Evolutionary conservation across 30 jellyfish, hydroid and myxozoan genomes (phyloP), one percentile per base, ranked within the genome.

Genomic region (Calvadosia cruxmelitensis): DNA sequence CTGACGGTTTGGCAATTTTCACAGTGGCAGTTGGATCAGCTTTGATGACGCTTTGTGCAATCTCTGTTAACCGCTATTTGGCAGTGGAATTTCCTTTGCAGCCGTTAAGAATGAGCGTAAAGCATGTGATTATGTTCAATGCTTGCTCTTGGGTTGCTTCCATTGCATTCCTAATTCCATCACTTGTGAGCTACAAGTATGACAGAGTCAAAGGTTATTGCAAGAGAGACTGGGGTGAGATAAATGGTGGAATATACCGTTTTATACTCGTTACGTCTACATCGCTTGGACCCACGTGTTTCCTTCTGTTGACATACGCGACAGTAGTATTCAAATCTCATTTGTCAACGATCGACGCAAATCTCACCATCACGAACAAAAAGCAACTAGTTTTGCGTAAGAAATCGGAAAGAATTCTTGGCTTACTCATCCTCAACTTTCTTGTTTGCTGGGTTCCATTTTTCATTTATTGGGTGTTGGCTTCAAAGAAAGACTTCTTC

Each of bases 381-480:
- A n/a, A n/a, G n/a, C n/a, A n/a, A n/a, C n/a, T n/a, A n/a, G n/a
- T n/a, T n/a, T 68, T 70, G 92, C 32, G 64, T 77, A 78, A 78
- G 51, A 27, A 78, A 61, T 50, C 79, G 50, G 92, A 78, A 30
- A 64, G 52, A 28, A 81, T 78, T 7, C 69, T 78, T 34, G 65
- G 74, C 15, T 30, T 78, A 29, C 77, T 78, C 0, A 69, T 78
- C 31, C 78, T 71, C 0, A 78, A 78, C 67, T 78, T 78, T 36
- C 75, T 78, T 3, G 52, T 61, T 0, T 78, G 92, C 49, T 78
- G 92, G 92, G 63, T 73, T 27, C 92, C 92, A 28, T 78, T 78
- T 36, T 72, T 78, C 28, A 29, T 78, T 0, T 78, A 78, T 52
- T 78, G 92, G 92, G 92, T 81, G 25, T 42, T 78, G 29, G 71